Conservation (phyloP, 2,113 vertebrate species). For the Pygoscelis adeliae region DNA sequence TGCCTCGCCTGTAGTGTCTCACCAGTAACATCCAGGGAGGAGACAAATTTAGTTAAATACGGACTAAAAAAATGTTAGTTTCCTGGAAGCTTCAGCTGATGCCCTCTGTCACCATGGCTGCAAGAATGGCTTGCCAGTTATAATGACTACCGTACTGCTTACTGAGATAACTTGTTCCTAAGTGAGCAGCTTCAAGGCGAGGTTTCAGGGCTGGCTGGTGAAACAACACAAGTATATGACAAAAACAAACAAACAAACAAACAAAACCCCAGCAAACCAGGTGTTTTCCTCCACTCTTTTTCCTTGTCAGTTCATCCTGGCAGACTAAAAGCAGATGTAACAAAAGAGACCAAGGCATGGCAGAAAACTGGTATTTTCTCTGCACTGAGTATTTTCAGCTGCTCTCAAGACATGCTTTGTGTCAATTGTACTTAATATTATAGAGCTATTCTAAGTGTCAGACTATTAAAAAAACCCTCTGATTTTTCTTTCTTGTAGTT, state of each 20-base stretch:
- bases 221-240: neutral
- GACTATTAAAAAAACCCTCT: neutral
- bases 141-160: fast-evolving
- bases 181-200: neutral
- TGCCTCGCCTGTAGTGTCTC: neutral
- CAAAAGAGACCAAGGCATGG: neutral
- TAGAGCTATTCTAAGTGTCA: neutral
- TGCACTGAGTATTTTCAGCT: neutral
- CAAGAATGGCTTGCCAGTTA: neutral
- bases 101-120: neutral
- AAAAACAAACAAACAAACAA: neutral
- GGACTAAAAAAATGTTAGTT: neutral
- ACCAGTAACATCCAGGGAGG: neutral
- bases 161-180: neutral
- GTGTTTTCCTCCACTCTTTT: neutral
- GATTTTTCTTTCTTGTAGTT: neutral
- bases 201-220: neutral
- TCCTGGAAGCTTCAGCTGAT: neutral
- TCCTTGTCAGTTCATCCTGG: neutral
- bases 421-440: neutral
- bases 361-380: neutral
- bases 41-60: neutral
- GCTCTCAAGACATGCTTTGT: neutral
- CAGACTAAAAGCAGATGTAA: neutral
- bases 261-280: neutral